Percentiles rank a stretch among this genome's conserved stretches.
Conservation (phyloP, 2,797 vertebrate species). For the Lindbergichthys nudifrons region DNA sequence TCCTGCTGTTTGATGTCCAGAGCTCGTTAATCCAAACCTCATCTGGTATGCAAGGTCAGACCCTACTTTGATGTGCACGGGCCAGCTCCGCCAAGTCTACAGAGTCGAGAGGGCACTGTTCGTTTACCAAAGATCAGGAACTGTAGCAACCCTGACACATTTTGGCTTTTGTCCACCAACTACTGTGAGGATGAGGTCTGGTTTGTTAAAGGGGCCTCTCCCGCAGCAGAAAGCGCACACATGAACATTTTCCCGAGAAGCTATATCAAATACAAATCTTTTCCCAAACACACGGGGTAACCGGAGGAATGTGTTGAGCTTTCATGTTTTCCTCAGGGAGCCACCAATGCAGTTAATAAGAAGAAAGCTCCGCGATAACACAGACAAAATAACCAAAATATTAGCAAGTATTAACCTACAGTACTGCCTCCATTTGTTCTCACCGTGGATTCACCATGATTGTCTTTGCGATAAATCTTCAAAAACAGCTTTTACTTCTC, state of each 20-base stretch:
- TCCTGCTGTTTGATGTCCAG: slow-evolving; percentile 77
- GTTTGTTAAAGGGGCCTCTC: slow-evolving; percentile 57
- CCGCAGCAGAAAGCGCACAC: slow-evolving; percentile 35
- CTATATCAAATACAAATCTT: slow-evolving; percentile 52
- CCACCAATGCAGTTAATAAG: slow-evolving; percentile 30
- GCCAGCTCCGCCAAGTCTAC: slow-evolving; percentile 60
- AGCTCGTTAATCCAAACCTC: slow-evolving; percentile 80
- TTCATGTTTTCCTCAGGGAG: slow-evolving; percentile 48
- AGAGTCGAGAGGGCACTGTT: slow-evolving; percentile 57
- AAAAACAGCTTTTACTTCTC: not conserved
- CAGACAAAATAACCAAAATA: slow-evolving; percentile 33
- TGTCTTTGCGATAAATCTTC: not conserved
- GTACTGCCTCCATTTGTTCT: slow-evolving; percentile 11
- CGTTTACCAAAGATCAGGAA: slow-evolving; percentile 64
- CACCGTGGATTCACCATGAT: not conserved
- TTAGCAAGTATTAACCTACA: slow-evolving; percentile 12
- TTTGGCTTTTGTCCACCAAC: slow-evolving; percentile 66
- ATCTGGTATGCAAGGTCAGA: slow-evolving; percentile 82
- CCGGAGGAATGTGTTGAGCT: slow-evolving; percentile 63
- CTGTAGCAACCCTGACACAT: slow-evolving; percentile 61
- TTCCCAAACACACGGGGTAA: slow-evolving; percentile 48
- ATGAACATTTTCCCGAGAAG: slow-evolving; percentile 50
- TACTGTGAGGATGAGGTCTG: slow-evolving; percentile 67
- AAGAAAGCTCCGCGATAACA: slow-evolving; percentile 10
- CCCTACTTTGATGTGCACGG: slow-evolving; percentile 71